These are phyloP conservation scores for Paralinhomoeus sp. DNA, from an alignment of 2,888 invertebrate genomes.

Conservation along the genomic window DNA sequence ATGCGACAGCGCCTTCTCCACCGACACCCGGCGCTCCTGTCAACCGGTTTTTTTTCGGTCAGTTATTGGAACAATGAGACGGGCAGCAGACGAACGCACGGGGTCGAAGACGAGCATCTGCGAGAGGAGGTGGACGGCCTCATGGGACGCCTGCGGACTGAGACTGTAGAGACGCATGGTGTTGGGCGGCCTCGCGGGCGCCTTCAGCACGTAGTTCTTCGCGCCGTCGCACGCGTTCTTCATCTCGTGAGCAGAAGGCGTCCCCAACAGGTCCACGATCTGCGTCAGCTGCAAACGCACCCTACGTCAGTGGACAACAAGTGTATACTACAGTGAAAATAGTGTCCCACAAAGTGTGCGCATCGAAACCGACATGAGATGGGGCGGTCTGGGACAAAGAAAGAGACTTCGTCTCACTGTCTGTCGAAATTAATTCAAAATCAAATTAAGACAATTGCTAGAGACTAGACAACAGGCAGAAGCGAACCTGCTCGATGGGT, in stretches of 20 bases:
- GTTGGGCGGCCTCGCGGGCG: constrained; percentile 56
- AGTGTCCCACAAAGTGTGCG: no score
- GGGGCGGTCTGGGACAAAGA: no score
- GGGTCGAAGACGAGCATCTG: constrained; percentile 97
- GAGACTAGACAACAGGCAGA: no score
- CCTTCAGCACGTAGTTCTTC: constrained; percentile 62
- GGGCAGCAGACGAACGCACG: constrained; percentile 35
- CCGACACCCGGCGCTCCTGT: constrained; percentile 45
- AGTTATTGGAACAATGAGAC: not conserved
- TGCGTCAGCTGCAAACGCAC: constrained; percentile 51
- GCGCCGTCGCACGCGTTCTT: constrained; percentile 87
- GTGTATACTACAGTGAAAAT: no score
- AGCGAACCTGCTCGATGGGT: constrained; percentile 66
- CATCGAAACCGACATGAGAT: no score
- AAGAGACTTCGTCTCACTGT: no score
- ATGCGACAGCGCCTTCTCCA: constrained; percentile 80
- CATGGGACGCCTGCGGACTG: constrained; percentile 76
- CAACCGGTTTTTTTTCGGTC: constrained; percentile 1
- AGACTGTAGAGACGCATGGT: constrained; percentile 49
- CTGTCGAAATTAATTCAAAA: no score
- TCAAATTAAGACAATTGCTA: no score
- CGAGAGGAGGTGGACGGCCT: constrained; percentile 83
- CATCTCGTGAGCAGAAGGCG: constrained; percentile 85
- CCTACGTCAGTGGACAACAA: not conserved
- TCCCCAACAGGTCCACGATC: constrained; percentile 87